Evolutionary conservation across 2,888 invertebrate genomes (phyloP).

Genomic region (Lepidochitona cinerea): DNA sequence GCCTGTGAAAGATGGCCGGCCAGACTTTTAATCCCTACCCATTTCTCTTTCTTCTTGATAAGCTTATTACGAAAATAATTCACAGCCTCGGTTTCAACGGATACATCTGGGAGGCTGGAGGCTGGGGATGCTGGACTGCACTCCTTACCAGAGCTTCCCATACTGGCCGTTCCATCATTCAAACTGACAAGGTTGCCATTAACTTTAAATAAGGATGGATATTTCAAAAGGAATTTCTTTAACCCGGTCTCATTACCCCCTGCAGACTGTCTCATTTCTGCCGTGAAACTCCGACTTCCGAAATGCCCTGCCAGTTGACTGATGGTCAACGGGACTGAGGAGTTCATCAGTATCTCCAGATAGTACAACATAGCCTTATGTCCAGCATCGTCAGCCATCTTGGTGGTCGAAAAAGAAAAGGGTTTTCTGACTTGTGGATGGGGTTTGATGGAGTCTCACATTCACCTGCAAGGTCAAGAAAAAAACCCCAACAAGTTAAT

Average conservation of each 20-base stretch:
- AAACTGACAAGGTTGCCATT: constrained; percentile 75
- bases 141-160: constrained; percentile 63
- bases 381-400: constrained; percentile 70
- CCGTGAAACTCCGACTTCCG: constrained; percentile 98
- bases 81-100: constrained; percentile 90
- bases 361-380: constrained; percentile 87
- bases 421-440: constrained; percentile 3
- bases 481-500: too few relatives aligned
- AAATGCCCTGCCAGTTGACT: constrained; percentile 99
- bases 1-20: constrained; percentile 97
- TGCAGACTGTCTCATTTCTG: constrained; percentile 85
- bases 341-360: constrained; percentile 97
- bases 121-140: constrained; percentile 59
- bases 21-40: constrained; percentile 96
- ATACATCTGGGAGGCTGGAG: constrained; percentile 62
- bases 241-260: constrained; percentile 94
- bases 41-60: constrained; percentile 93
- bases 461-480: not conserved
- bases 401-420: constrained; percentile 22
- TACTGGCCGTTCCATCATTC: constrained; percentile 66
- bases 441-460: too few relatives aligned
- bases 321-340: constrained; percentile 90
- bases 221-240: constrained; percentile 96
- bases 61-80: constrained; percentile 97
- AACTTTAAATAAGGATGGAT: constrained; percentile 95